phyloP scores from a whole-genome alignment of 1,140 invertebrate genomes.

The Heliconius nattereri region DNA sequence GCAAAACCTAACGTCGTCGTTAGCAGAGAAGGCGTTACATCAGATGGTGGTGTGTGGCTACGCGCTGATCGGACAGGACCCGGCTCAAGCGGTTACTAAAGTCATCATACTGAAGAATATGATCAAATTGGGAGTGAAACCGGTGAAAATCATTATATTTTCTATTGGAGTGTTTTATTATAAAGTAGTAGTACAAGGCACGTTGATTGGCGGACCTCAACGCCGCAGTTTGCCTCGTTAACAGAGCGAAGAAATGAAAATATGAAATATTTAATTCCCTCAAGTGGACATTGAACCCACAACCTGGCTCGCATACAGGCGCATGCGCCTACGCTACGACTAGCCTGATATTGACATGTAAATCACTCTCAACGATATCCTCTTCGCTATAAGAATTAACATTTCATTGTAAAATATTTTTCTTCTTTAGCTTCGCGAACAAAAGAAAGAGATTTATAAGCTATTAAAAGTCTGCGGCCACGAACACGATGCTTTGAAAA shows the following conservation, averaged over 20 bases:
- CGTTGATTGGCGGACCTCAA: neutral
- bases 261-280: no score
- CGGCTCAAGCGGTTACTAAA: constrained; percentile 57
- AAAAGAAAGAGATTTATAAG: constrained; percentile 63
- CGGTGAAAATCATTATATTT: constrained; percentile 42
- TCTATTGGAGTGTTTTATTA: no score
- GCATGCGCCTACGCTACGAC: no score
- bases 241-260: neutral
- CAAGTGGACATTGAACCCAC: neutral
- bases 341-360: neutral
- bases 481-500: constrained; percentile 70
- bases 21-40: constrained; percentile 70
- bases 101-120: constrained; percentile 61
- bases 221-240: neutral
- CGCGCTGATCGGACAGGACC: constrained; percentile 69
- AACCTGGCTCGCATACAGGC: no score
- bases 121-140: constrained; percentile 58
- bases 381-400: neutral
- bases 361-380: neutral
- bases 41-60: constrained; percentile 77
- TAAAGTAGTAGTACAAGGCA: no score
- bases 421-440: constrained; percentile 56
- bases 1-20: constrained; percentile 55
- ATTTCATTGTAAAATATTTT: constrained; percentile 38
- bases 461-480: constrained; percentile 70